Evolutionary conservation across 2,888 invertebrate species (phyloP).

Genomic region (Germaria angustata): DNA sequence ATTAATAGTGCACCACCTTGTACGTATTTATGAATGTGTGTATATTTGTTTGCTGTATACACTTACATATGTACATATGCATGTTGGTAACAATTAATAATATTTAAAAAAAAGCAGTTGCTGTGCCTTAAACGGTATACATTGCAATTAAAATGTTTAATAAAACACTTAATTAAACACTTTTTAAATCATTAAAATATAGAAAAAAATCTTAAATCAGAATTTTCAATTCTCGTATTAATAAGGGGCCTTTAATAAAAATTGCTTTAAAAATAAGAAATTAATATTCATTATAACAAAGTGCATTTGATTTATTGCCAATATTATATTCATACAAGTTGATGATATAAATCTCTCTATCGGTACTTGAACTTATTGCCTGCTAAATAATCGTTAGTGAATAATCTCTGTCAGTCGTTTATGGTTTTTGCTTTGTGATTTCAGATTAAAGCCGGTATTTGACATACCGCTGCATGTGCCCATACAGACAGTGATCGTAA

Average conservation of each 20-base stretch:
- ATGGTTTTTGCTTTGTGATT: constrained; percentile 59
- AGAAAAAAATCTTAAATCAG: background rate
- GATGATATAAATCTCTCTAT: background rate
- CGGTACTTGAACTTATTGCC: background rate
- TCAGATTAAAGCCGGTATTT: constrained; percentile 81
- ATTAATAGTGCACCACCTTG: no score
- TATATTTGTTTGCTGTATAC: no score
- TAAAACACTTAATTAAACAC: background rate
- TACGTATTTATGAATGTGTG: no score
- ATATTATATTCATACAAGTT: background rate
- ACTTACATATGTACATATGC: no score
- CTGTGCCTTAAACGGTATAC: background rate
- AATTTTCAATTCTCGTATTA: background rate
- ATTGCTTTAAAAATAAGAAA: background rate
- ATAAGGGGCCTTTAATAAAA: background rate
- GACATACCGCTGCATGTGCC: constrained; percentile 81
- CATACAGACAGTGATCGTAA: constrained; percentile 81
- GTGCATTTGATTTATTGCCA: background rate
- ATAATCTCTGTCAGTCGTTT: background rate
- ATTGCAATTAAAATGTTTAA: background rate
- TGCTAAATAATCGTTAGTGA: background rate
- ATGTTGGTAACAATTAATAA: no score
- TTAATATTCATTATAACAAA: background rate
- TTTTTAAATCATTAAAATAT: background rate
- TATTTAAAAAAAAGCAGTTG: background rate